Percentiles rank a stretch among this genome's conserved stretches.
These are phyloP conservation scores for Standfussiana lucernea DNA, from an alignment of 2,888 invertebrate species.

Conservation along the genomic window DNA sequence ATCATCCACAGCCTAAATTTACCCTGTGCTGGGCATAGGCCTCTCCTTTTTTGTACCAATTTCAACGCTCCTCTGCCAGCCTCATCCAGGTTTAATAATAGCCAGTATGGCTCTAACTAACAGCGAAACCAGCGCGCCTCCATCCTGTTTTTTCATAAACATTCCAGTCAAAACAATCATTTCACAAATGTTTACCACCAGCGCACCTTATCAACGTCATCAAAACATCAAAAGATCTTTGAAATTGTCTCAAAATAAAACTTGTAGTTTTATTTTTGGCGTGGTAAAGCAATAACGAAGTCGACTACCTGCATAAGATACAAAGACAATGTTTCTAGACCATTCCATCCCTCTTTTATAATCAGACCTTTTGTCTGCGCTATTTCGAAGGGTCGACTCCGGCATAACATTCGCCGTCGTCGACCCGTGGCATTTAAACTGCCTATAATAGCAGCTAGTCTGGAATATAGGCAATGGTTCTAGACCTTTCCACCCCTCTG, in stretches of 20 bases:
- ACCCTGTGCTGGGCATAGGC: not conserved
- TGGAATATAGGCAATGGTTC: not conserved
- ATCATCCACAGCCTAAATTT: not conserved
- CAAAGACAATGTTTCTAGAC: constrained; percentile 21
- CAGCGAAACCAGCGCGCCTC: not conserved
- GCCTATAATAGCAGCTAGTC: not conserved
- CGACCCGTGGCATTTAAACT: constrained; percentile 5
- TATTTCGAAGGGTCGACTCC: constrained; percentile 6
- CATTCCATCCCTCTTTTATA: constrained; percentile 18
- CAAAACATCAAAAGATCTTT: not conserved
- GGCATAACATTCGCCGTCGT: constrained; percentile 5
- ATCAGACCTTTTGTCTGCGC: not conserved
- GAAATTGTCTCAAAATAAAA: not conserved
- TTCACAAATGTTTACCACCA: not conserved
- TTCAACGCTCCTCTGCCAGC: not conserved
- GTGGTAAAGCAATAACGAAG: not conserved
- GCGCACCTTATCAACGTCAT: not conserved
- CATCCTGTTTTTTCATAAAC: not conserved
- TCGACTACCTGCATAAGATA: not conserved
- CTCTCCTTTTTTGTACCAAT: not conserved
- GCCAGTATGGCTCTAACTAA: not conserved
- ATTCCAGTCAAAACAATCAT: not conserved
- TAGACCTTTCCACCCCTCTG: constrained; percentile 38
- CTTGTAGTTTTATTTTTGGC: not conserved
- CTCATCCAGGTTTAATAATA: not conserved